phyloP scores from a whole-genome alignment of 37 sponge, comb jelly and placozoan genomes.

The Aphrocallistes beatrix region DNA sequence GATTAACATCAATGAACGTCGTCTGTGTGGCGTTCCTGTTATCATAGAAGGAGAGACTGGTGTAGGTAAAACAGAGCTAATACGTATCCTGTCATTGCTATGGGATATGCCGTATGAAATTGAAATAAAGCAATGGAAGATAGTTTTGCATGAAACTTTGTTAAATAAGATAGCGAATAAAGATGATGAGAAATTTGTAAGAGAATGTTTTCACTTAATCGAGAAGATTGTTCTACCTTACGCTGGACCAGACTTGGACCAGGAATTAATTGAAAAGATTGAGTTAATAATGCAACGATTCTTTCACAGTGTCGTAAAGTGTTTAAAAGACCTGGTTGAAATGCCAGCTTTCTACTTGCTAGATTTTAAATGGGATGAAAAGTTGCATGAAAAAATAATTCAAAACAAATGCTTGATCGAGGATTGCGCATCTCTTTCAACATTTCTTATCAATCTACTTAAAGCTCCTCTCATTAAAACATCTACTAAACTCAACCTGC shows the following conservation, averaged over 20 bases:
- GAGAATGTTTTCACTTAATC: neutral
- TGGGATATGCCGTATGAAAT: slow-evolving; percentile 35
- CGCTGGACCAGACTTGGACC: neutral
- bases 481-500: slow-evolving; percentile 70
- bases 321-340: neutral
- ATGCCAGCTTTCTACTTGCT: slow-evolving; percentile 2
- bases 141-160: neutral
- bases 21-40: slow-evolving; percentile 72
- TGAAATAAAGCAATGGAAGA: slow-evolving; percentile 5
- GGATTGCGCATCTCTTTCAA: neutral
- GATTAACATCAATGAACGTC: slow-evolving; percentile 65
- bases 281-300: neutral
- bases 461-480: slow-evolving; percentile 31
- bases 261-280: neutral
- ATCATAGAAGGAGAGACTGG: slow-evolving; percentile 87
- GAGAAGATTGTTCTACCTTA: neutral
- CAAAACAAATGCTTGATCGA: neutral
- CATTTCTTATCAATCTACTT: slow-evolving; percentile 26
- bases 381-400: neutral
- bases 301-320: neutral
- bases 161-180: neutral
- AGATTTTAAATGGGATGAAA: neutral
- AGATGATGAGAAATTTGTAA: neutral
- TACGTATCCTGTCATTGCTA: slow-evolving; percentile 62
- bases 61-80: slow-evolving; percentile 73